Evolutionary conservation across 2,113 vertebrate species (phyloP).

Genomic region (Petrocephalus microphthalmus): DNA sequence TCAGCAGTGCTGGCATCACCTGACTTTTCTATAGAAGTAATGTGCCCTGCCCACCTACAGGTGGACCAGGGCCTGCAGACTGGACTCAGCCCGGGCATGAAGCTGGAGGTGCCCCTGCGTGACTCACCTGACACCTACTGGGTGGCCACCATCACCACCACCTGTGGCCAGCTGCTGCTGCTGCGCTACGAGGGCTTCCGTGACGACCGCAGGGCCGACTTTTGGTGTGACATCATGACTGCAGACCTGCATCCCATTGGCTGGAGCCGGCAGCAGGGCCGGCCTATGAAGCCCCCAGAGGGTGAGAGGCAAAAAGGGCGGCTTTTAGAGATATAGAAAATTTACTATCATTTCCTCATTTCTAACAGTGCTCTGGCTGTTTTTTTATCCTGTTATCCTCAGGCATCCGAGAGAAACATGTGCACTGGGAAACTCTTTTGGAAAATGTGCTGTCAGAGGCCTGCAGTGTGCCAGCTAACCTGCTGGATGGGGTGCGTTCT

Average conservation of each 20-base stretch:
- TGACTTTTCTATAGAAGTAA: not conserved
- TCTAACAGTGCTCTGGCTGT: not conserved
- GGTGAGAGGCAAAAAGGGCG: constrained; percentile 60
- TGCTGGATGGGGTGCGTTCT: constrained; percentile 84
- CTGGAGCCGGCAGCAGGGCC: constrained; percentile 86
- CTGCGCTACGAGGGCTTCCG: constrained; percentile 88
- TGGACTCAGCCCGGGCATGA: constrained; percentile 92
- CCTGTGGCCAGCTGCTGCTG: constrained; percentile 89
- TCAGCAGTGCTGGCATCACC: not conserved
- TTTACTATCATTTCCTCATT: not conserved
- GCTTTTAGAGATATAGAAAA: not conserved
- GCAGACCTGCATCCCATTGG: constrained; percentile 86
- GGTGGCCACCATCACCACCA: constrained; percentile 90
- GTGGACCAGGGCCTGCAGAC: constrained; percentile 91
- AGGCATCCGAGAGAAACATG: constrained; percentile 86
- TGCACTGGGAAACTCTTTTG: constrained; percentile 78
- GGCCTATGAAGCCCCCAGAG: constrained; percentile 81
- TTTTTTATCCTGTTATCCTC: constrained; percentile 1
- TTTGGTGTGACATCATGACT: constrained; percentile 93
- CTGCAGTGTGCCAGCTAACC: constrained; percentile 76
- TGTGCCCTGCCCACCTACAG: constrained; percentile 45
- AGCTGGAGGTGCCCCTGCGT: constrained; percentile 81
- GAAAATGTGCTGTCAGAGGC: constrained; percentile 73
- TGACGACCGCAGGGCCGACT: constrained; percentile 89
- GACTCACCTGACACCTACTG: constrained; percentile 81